Evolutionary conservation across 1,140 invertebrate genomes (phyloP).

Genomic region (Mesaphorura yosii): DNA sequence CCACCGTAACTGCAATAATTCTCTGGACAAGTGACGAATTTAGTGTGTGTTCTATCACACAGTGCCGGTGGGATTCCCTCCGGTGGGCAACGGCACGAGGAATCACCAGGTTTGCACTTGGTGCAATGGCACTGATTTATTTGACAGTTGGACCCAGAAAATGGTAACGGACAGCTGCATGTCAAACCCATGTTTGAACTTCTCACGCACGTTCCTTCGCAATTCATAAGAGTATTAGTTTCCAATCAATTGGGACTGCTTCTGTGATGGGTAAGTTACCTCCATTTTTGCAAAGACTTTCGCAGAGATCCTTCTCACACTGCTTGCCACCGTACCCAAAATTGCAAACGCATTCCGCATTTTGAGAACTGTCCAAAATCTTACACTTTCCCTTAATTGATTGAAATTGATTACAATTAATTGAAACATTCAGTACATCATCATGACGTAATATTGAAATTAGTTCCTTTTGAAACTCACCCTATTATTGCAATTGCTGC

Average conservation of each 20-base stretch:
- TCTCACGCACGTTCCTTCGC: conserved; percentile 29
- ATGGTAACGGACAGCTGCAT: conserved; percentile 42
- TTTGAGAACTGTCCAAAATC: conserved; percentile 18
- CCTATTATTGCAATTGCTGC: conserved; percentile 35
- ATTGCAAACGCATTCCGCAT: conserved; percentile 37
- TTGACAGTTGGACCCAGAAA: conserved; percentile 47
- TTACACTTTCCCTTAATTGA: conserved; percentile 29
- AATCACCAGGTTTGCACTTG: conserved; percentile 31
- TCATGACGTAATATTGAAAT: too few relatives aligned
- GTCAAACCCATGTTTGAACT: conserved; percentile 27
- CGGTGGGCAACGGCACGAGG: conserved; percentile 27
- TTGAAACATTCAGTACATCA: too few relatives aligned
- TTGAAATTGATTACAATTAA: too few relatives aligned
- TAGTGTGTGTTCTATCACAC: conserved; percentile 3
- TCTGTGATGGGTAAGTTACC: conserved; percentile 20
- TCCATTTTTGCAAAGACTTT: conserved; percentile 36
- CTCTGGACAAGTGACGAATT: conserved; percentile 16
- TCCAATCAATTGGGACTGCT: background rate
- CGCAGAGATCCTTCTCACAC: conserved; percentile 39
- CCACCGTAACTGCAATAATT: conserved; percentile 40
- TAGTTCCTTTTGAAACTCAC: too few relatives aligned
- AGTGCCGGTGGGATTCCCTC: conserved; percentile 5
- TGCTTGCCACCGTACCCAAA: conserved; percentile 35
- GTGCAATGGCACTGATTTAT: conserved; percentile 40
- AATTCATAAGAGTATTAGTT: background rate